Base-by-base conservation (phyloP, 2,888 invertebrate genomes). In the Rhogogaster chlorosoma region DNA sequence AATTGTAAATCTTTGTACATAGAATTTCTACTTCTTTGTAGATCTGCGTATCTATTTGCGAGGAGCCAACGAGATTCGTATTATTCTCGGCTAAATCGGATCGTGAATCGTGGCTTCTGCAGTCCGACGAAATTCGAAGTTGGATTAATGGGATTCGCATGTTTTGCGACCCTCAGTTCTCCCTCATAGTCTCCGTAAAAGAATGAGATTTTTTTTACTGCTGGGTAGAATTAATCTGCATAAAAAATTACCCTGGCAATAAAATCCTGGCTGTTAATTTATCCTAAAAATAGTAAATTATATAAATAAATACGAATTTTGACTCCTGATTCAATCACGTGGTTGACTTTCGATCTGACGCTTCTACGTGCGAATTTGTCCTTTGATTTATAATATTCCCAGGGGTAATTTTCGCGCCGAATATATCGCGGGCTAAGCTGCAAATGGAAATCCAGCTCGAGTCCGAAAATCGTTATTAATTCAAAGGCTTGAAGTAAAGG, bases 121-220 rank as follows among this genome's bases (percentile, higher is more conserved):
- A 53, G 22, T 53, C 53, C 77, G 53, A 26, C 77, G 49, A 49
- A 53, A 29, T 29, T 38, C 53, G 22, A 53, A 77, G 77, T 53
- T 77, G 49, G 77, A 77, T 77, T 77, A 77, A 77, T 77, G 49
- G 77, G 29, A 29, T 77, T 77, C 77, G 77, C 77, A 29, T 77
- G 77, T 77, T 77, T 77, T 77, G 77, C 49, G 49, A 77, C 53
- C 77, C 49, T 77, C 53, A 18, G 22, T 26, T 53, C 77, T n/a
- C 77, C 29, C 42, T 42, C 12, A 73, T 38, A 42, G 71, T 73
- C 38, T 73, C 10, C 22, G 71, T 73, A 22, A 73, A 73, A 38
- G 71, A n/a, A 73, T 73, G 42, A 73, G 38, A 22, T 42, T 36
- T 22, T 73, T 42, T 12, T 6, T 71, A 18, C 18, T 12, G 53